Base-by-base conservation (phyloP, 2,113 vertebrate genomes). In the Dicrurus megarhynchus region DNA sequence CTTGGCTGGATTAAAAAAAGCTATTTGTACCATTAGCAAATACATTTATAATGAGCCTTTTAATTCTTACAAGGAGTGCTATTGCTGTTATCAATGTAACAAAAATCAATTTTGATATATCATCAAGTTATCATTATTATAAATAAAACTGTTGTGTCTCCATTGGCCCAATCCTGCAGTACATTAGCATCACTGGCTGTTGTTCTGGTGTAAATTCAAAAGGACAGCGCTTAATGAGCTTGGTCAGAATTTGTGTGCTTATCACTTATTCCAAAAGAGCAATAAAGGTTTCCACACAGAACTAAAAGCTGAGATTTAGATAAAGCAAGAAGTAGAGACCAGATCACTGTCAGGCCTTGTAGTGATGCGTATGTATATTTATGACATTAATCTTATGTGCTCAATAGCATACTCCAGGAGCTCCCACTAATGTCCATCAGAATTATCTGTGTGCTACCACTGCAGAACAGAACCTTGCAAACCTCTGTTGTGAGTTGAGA, bases 51-150 rank as follows among this genome's bases (percentile, higher is more conserved):
- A 94, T 71, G 27, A 83, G 52, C 11, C 47, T 73, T 93, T 83
- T 95, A 69, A 94, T 90, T 90, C 56, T 91, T 93, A 77, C 23
- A 81, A 52, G 27, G 33, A 89, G 27, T 71, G 87, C 18, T 95
- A 79, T 16, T 85, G 63, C 59, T 92, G 52, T 69, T 95, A 68
- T 78, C 55, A 87, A 53, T 35, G 47, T 24, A 90, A 86, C 20
- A 90, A 89, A 86, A 93, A 89, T 41, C 1, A 59, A 69, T 75
- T 90, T 89, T 60, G 50, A 78, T 53, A 49, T 46, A 69, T 46
- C 24, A 89, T 71, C 63, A 78, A 92, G 28, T 61, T 92, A 94
- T 59, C 30, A 21, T 77, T 77, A 64, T 44, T 91, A 93, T 77
- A 85, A 85, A 73, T 85, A 94, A 90, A 91, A 78, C 24, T 47